These are phyloP conservation scores for Zaprionus davidi DNA, from an alignment of 1,140 invertebrate genomes.

Conservation along the genomic window DNA sequence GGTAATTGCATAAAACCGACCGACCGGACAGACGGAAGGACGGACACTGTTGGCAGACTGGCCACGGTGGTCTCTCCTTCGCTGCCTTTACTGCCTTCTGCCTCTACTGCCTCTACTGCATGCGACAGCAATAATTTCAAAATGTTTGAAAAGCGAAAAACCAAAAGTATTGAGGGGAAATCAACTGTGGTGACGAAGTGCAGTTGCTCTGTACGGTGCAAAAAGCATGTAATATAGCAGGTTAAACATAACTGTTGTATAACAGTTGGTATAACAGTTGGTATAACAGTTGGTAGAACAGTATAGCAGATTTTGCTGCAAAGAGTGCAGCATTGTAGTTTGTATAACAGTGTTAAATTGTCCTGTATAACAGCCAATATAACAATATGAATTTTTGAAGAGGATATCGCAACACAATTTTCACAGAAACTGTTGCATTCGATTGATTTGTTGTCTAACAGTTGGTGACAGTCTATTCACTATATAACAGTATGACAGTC, in stretches of 20 bases:
- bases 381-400: no score
- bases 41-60: background rate
- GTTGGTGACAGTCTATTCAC: no score
- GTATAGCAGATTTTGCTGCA: background rate
- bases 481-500: no score
- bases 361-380: no score
- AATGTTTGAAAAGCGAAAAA: slow-evolving; percentile 53
- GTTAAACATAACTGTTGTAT: slow-evolving; percentile 6
- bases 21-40: background rate
- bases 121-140: slow-evolving; percentile 74
- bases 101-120: slow-evolving; percentile 21
- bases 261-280: background rate
- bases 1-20: slow-evolving; percentile 64
- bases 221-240: background rate
- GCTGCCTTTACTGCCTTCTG: background rate
- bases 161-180: slow-evolving; percentile 16
- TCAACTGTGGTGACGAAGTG: slow-evolving; percentile 1
- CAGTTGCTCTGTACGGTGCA: slow-evolving; percentile 17
- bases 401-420: no score
- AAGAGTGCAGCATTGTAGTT: no score
- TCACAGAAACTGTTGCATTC: no score
- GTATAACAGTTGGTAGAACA: background rate
- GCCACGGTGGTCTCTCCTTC: background rate
- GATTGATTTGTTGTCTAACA: no score
- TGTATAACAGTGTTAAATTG: no score